phyloP scores from a whole-genome alignment of 2,888 invertebrate species.

The Machimus rusticus region DNA sequence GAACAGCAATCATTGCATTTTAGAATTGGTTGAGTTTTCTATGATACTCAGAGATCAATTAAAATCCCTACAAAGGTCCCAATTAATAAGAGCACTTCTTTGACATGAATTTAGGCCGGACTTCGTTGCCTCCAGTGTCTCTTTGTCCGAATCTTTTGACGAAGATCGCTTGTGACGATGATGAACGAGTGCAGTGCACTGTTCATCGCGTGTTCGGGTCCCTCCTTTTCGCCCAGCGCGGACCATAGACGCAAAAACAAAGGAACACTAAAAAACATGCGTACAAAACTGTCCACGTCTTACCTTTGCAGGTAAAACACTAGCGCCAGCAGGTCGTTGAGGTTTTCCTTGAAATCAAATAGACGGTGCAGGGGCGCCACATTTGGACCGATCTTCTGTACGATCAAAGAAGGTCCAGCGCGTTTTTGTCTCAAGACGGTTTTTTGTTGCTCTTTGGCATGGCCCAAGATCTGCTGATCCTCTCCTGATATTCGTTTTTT shows the following conservation, averaged over 20 bases:
- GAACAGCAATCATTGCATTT: no score
- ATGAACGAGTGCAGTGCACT: conserved; percentile 20
- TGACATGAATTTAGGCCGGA: background rate
- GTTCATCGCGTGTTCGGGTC: background rate
- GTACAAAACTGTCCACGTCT: conserved; percentile 32
- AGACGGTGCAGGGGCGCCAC: conserved; percentile 35
- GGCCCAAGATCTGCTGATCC: conserved; percentile 5
- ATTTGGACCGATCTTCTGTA: conserved; percentile 17
- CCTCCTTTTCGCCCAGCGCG: background rate
- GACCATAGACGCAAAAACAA: background rate
- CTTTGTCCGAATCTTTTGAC: background rate
- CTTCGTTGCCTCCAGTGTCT: background rate
- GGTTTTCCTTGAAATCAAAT: conserved; percentile 23
- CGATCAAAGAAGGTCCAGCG: conserved; percentile 11
- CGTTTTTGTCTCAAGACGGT: background rate
- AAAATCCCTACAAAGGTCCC: background rate
- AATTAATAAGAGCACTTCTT: background rate
- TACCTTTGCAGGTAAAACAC: conserved; percentile 32
- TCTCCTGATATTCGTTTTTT: background rate
- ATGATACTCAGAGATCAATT: background rate
- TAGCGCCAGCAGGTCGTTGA: conserved; percentile 31
- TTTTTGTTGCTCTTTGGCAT: background rate
- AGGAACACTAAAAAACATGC: conserved; percentile 25
- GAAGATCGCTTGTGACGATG: conserved; percentile 36
- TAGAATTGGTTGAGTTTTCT: background rate